phyloP scores from a whole-genome alignment of 2,113 vertebrate species.

The Erythrocercus mccallii region DNA sequence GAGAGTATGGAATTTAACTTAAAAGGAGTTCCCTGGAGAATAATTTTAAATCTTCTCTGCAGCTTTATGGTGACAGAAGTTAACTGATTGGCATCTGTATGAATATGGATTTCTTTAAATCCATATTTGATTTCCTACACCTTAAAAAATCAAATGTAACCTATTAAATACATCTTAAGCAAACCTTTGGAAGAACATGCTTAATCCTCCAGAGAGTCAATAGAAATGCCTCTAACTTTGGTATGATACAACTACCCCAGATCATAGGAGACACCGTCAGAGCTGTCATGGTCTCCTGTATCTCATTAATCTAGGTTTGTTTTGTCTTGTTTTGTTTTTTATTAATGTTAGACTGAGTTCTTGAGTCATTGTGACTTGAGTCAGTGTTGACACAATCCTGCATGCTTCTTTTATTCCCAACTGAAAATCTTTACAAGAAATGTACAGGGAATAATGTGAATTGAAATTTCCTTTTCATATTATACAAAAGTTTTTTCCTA shows the following conservation, averaged over 20 bases:
- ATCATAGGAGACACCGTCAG: neutral
- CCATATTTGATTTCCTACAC: neutral
- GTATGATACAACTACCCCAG: neutral
- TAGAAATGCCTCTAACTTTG: neutral
- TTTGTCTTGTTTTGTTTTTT: neutral
- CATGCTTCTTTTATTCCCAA: neutral
- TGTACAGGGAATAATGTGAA: neutral
- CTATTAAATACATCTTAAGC: constrained; percentile 8
- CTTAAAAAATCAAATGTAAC: constrained; percentile 28
- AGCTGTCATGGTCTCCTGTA: neutral
- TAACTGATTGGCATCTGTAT: constrained; percentile 17
- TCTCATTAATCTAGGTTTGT: neutral
- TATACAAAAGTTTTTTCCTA: neutral
- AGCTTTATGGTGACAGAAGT: constrained; percentile 9
- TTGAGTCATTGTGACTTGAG: constrained; percentile 2
- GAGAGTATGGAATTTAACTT: neutral
- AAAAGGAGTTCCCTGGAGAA: constrained; percentile 20
- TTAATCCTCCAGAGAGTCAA: constrained; percentile 7
- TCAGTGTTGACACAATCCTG: neutral
- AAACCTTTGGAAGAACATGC: constrained; percentile 1
- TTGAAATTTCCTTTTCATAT: neutral
- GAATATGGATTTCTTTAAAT: constrained; percentile 47
- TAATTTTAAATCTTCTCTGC: neutral
- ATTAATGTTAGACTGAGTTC: neutral
- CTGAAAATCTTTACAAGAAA: neutral